These are phyloP conservation scores for Hylyphantes graminicola DNA, from an alignment of 1,140 invertebrate genomes.

Conservation along the genomic window DNA sequence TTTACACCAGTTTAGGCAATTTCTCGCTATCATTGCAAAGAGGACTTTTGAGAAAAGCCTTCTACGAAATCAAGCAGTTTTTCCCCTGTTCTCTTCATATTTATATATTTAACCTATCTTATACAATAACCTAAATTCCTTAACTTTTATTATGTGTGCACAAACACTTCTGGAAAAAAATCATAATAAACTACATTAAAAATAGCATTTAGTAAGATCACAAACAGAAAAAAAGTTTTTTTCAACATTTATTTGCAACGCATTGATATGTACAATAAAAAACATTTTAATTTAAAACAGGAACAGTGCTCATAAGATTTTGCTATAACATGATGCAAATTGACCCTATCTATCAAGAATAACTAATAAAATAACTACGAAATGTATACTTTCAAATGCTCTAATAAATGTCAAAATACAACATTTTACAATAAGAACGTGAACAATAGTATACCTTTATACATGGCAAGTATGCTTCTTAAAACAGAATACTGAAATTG, in stretches of 20 bases:
- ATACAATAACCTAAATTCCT: no score
- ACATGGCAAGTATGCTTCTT: constrained; percentile 20
- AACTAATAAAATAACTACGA: constrained; percentile 21
- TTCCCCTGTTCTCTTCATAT: no score
- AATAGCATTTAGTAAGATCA: no score
- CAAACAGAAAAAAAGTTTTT: neutral
- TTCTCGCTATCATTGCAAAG: no score
- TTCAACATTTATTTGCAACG: constrained; percentile 10
- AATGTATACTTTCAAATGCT: constrained; percentile 11
- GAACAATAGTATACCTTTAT: constrained; percentile 1
- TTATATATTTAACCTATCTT: no score
- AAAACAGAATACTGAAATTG: constrained; percentile 19
- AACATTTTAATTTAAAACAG: constrained; percentile 35
- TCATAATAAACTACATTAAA: neutral
- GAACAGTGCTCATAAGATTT: constrained; percentile 36
- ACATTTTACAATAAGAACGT: neutral
- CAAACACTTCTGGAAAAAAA: neutral
- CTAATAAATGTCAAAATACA: neutral
- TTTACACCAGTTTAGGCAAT: no score
- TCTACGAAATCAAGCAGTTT: no score
- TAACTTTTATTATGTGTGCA: neutral
- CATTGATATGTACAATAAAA: constrained; percentile 39
- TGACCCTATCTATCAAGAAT: constrained; percentile 2
- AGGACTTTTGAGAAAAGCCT: no score
- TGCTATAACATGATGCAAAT: constrained; percentile 9